Evolutionary conservation across 1,140 invertebrate genomes (phyloP).

Genomic region (Pectinophora gossypiella): DNA sequence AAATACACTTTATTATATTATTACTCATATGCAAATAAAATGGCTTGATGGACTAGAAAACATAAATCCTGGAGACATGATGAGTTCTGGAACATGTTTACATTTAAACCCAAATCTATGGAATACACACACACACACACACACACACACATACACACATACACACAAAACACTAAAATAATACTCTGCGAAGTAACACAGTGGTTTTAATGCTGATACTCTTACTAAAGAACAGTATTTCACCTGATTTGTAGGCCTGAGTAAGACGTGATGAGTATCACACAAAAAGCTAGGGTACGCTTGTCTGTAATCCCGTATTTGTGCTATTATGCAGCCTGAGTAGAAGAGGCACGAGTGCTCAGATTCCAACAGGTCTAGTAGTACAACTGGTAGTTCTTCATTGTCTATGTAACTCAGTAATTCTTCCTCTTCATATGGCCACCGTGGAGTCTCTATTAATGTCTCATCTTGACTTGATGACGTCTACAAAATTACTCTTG

Average conservation of each 20-base stretch:
- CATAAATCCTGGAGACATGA: too few relatives aligned
- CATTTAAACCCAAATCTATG: too few relatives aligned
- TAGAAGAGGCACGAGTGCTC: conserved; percentile 91
- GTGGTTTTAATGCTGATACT: too few relatives aligned
- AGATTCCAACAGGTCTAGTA: conserved; percentile 89
- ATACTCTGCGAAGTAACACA: too few relatives aligned
- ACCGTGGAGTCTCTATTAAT: conserved; percentile 83
- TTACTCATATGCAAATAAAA: too few relatives aligned
- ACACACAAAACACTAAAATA: too few relatives aligned
- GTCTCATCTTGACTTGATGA: conserved; percentile 75
- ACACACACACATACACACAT: too few relatives aligned
- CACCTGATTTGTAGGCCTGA: conserved; percentile 92
- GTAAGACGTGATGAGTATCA: conserved; percentile 89
- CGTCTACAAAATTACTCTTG: conserved; percentile 38
- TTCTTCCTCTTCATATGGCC: conserved; percentile 87
- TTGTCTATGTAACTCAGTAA: conserved; percentile 88
- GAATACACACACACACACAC: too few relatives aligned
- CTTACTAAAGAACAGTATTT: conserved; percentile 16
- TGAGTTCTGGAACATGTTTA: too few relatives aligned
- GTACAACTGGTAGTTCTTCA: conserved; percentile 89
- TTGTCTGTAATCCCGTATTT: conserved; percentile 92
- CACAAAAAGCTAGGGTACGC: conserved; percentile 82
- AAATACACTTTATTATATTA: too few relatives aligned
- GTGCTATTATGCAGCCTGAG: conserved; percentile 92
- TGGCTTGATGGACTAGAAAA: too few relatives aligned